phyloP scores from a whole-genome alignment of 2,113 vertebrate species.

The Sinocyclocheilus grahami region DNA sequence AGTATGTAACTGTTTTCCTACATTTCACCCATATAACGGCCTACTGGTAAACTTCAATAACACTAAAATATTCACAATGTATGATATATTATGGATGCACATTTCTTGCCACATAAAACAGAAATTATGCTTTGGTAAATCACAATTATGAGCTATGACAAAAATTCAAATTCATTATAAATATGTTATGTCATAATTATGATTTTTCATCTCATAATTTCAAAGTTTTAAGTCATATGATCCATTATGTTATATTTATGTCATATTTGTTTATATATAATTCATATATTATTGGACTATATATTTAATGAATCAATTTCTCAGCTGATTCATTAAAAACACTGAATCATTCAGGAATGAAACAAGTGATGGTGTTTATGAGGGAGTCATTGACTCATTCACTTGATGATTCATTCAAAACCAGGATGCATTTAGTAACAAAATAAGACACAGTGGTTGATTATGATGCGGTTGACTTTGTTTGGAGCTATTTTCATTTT shows the following conservation, averaged over 20 bases:
- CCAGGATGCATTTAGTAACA: not conserved
- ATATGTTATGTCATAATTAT: not conserved
- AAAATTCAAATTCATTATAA: not conserved
- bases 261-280: not conserved
- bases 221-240: not conserved
- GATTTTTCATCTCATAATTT: not conserved
- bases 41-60: no score
- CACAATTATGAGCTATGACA: not conserved
- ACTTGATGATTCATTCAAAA: not conserved
- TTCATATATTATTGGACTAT: no score
- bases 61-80: not conserved
- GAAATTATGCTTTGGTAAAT: no score
- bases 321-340: not conserved
- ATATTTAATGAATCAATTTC: no score
- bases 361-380: not conserved
- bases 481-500: not conserved
- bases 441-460: not conserved
- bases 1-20: not conserved
- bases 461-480: not conserved
- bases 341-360: not conserved
- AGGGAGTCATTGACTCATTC: not conserved
- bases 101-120: no score
- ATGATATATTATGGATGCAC: not conserved
- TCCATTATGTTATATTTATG: not conserved
- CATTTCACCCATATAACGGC: no score